Evolutionary conservation across 1,140 invertebrate species (phyloP), one percentile per base, ranked within the genome.

Genomic region (Forficula auricularia): DNA sequence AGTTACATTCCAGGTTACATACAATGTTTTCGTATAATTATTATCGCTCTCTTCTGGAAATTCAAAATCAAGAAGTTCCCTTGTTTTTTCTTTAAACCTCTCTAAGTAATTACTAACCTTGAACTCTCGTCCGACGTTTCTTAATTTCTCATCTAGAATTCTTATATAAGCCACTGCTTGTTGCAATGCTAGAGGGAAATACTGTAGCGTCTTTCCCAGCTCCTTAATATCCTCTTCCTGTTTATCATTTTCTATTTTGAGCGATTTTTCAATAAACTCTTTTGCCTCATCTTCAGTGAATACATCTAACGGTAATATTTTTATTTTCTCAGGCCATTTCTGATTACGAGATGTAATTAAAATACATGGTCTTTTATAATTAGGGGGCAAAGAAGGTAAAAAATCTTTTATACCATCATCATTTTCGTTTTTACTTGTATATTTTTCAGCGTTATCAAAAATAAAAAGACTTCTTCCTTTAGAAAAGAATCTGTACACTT

Each of bases 391-490:
- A 35, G 12, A 15, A 2, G 47, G 47, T 35, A 50, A 42, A 50
- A 50, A 50, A 12, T 36, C 38, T 2, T 40, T 33, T 9, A 52
- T 42, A 3, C 40, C 42, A 9, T 46, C 45, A 3, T 14, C 16
- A n/a, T n/a, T n/a, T 22, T 46, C 44, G 2, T 31, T 46, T 2
- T 12, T 4, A 13, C 2, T 45, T 46, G 44, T 44, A 38, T 47
- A 50, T 27, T 43, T 43, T 36, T 43, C 32, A 37, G 48, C 51
- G 37, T 52, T 52, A 40, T 53, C 51, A 44, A 53, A 53, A 31
- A 53, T 43, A 27, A 53, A 53, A 15, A 53, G 48, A 32, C 50
- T 35, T 18, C 37, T 50, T 18, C 38, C 19, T 12, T 49, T 40
- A 3, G 35, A 14, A 32, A 53, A 53, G 30, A 22, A 52, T n/a